Evolutionary conservation across 2,888 invertebrate species (phyloP).

Genomic region (Dryomyza anilis): DNA sequence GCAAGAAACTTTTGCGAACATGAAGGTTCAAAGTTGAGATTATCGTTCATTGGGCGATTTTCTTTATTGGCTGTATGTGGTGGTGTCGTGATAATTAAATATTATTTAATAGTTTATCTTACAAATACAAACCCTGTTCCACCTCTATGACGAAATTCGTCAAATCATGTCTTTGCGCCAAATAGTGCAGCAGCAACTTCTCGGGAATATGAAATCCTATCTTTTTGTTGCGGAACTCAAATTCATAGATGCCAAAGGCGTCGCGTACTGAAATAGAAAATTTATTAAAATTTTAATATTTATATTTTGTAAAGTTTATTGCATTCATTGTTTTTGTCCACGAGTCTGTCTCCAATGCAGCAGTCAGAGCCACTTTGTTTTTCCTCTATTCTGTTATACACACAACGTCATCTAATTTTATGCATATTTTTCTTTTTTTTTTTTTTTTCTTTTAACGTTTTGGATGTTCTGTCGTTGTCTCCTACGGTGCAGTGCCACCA

Average conservation of each 20-base stretch:
- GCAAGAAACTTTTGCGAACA: conserved; percentile 37
- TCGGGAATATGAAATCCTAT: conserved; percentile 58
- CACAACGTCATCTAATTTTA: conserved; percentile 20
- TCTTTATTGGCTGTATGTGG: conserved; percentile 49
- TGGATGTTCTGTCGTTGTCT: too few species aligned
- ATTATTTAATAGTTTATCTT: not conserved
- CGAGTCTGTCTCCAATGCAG: conserved; percentile 32
- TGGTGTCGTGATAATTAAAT: too few species aligned
- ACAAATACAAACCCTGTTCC: conserved; percentile 51
- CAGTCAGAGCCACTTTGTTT: not conserved
- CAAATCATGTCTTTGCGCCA: conserved; percentile 55
- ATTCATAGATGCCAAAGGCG: conserved; percentile 53
- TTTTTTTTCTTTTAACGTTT: too few species aligned
- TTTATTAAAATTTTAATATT: not conserved
- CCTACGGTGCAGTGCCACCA: too few species aligned
- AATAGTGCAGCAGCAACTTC: conserved; percentile 52
- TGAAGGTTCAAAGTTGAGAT: conserved; percentile 48
- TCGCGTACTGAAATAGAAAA: conserved; percentile 46
- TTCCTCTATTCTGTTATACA: conserved; percentile 23
- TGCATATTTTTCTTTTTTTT: not conserved
- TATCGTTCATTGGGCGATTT: conserved; percentile 32
- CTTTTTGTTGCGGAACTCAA: conserved; percentile 55
- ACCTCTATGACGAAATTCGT: conserved; percentile 59
- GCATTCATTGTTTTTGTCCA: not conserved
- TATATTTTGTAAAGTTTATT: not conserved